Base-by-base conservation (phyloP, 2,797 vertebrate genomes). In the Argyrosomus regius region DNA sequence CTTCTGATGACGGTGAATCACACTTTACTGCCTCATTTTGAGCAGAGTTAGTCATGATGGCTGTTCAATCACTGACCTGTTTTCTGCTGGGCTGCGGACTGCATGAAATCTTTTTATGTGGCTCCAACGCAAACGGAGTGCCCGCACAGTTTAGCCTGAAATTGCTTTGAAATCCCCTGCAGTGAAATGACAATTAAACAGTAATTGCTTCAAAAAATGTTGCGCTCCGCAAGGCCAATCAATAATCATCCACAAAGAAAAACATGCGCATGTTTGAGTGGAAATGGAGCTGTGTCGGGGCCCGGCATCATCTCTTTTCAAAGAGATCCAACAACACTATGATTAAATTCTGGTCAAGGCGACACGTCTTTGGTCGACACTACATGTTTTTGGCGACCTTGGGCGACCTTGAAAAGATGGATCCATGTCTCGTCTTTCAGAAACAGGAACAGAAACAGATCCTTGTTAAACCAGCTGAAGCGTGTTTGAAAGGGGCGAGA, bases 101-200 rank as follows among this genome's bases (percentile, higher is more conserved):
- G n/a, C 35, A 31, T 49, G 16, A 22, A 24, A 57, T 49, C 13
- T 35, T 58, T 52, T 72, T 6, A 66, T 46, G 48, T 60, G 16
- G 31, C 46, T 31, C 65, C 46, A 3, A 18, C 49, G 62, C 28
- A 75, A 50, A 70, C 20, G n/a, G 14, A 69, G 53, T 22, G 22
- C 4, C 4, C 1, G 12, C 11, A 24, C 43, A 35, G 18, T 52
- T 62, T 16, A 57, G 14, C 39, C 18, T 56, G 46, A 49, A 53
- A 54, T 46, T 52, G 43, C 43, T 78, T 26, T 75, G 71, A 72
- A 70, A 76, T 54, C 26, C 26, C 18, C 54, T 22, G 28, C 11
- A 67, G 14, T 48, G 50, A 58, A 24, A 26, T 54, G 45, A 66
- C 53, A 58, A 74, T 64, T 52, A 58, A 45, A 3, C 52, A 46